Percentiles rank a stretch among this genome's conserved stretches.
Evolutionary conservation across 2,113 vertebrate species (phyloP).

Genomic region (Sinocyclocheilus maitianheensis): DNA sequence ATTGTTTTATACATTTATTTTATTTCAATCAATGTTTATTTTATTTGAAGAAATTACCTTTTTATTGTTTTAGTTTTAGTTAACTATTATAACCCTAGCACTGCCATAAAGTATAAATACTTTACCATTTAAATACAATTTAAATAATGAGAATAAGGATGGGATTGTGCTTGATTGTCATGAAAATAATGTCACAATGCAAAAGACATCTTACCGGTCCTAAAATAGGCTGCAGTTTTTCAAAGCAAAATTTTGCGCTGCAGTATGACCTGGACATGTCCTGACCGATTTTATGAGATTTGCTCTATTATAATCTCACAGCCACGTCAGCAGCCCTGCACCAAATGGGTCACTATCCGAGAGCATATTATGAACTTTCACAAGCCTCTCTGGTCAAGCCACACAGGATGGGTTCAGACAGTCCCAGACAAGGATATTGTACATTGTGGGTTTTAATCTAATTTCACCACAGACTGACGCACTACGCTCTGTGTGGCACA

Average conservation of each 20-base stretch:
- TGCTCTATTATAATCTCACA: background rate
- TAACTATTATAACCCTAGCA: background rate
- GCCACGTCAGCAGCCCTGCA: background rate
- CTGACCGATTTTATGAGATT: background rate
- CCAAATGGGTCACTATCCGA: background rate
- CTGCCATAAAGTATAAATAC: background rate
- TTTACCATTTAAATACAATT: background rate
- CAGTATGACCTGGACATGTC: background rate
- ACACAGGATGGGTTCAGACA: constrained; percentile 15
- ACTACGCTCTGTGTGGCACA: background rate
- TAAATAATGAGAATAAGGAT: background rate
- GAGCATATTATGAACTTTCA: constrained; percentile 23
- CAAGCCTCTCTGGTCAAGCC: background rate
- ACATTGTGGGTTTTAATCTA: constrained; percentile 43
- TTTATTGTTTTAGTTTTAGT: background rate
- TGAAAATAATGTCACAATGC: background rate
- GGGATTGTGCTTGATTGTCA: background rate
- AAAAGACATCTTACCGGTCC: background rate
- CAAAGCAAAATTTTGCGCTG: background rate
- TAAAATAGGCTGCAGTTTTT: too few species aligned
- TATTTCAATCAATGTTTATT: too few species aligned
- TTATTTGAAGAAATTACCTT: background rate
- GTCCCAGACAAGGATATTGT: constrained; percentile 36
- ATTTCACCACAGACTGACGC: constrained; percentile 12
- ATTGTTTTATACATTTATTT: too few species aligned